Evolutionary conservation across 2,888 invertebrate species (phyloP), one percentile per base, ranked within the genome.

Genomic region (Agrotis exclamationis): DNA sequence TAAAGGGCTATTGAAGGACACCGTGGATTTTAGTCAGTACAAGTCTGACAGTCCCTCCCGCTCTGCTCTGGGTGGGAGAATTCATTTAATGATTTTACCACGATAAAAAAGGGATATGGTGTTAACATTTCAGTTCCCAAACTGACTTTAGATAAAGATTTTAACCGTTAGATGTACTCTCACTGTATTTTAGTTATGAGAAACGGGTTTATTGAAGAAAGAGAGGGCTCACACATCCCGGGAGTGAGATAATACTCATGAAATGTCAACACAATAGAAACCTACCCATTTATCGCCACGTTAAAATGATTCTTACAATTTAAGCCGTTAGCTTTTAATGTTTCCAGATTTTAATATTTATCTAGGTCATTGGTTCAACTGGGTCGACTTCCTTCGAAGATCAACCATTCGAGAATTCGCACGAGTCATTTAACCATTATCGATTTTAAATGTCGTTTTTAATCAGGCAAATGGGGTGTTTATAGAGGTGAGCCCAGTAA

Each of bases 401-500:
- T 75, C 47, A 71, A 44, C 59, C 60, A 57, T 67, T 80, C 57
- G 72, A 79, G 54, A 66, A 78, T 76, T 80, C 54, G 39, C 62
- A 50, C 76, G 53, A 80, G 76, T 76, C 79, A 79, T 80, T 79
- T 80, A 62, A 24, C 72, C 53, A 65, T 72, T 76, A 79, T 79
- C 72, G 80, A 79, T 80, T 79, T 65, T 59, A 62, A 80, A 80
- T 72, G 50, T 71, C 22, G 72, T 80, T 80, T n/a, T 80, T 80
- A 79, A 77, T 63, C 69, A 79, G 62, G 62, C 60, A 71, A 80
- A 80, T 79, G 76, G 63, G 33, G 56, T 75, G 58, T 72, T 58
- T 47, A 50, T 58, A 80, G 56, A 76, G 63, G 71, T 70, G 62
- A 65, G 47, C 54, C 50, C 47, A 20, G 20, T 18, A 53, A 48